Evolutionary conservation across 2,113 vertebrate genomes (phyloP).

Genomic region (Sigmodon hispidus): DNA sequence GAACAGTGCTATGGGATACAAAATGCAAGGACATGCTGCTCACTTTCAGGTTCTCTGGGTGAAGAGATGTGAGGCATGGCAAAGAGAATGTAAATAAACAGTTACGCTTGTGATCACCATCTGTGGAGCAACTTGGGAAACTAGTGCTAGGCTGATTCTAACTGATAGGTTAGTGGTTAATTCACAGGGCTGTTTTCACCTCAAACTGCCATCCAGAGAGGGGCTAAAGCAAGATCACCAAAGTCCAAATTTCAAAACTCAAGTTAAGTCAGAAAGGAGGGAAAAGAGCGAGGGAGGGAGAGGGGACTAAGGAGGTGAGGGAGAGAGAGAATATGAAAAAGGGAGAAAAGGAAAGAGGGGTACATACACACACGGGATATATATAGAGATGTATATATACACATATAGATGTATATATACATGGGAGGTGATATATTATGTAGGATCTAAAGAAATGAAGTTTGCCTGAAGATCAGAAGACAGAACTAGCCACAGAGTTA

Average conservation of each 20-base stretch:
- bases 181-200: fast-evolving
- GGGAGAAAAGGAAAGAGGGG: fast-evolving
- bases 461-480: no score
- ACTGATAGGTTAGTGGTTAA: background rate
- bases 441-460: no score
- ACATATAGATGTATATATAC: no score
- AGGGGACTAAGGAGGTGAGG: fast-evolving
- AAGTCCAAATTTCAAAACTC: background rate
- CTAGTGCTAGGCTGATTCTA: no score
- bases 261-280: background rate
- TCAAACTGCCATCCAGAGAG: background rate
- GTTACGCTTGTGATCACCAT: fast-evolving
- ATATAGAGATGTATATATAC: no score
- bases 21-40: fast-evolving
- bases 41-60: background rate
- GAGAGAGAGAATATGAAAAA: fast-evolving
- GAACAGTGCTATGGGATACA: fast-evolving
- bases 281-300: fast-evolving
- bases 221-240: background rate
- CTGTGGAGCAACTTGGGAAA: background rate
- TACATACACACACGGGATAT: no score
- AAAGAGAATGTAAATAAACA: background rate
- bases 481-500: no score
- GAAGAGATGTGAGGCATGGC: no score
- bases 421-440: no score